Evolutionary conservation across 2,888 invertebrate genomes (phyloP).

Genomic region (Sialis lutaria): DNA sequence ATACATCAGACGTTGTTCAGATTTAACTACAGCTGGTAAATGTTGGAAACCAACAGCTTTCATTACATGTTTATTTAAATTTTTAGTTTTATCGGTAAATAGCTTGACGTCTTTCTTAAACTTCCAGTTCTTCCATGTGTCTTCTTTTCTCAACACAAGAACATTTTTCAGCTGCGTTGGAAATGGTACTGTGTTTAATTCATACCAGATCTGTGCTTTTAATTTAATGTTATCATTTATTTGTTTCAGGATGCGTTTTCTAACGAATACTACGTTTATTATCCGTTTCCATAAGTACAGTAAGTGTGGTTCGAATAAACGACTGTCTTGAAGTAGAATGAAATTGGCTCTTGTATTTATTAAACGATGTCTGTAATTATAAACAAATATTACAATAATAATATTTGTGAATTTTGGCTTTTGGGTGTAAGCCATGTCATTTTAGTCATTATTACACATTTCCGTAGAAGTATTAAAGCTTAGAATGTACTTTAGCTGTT

Average conservation of each 20-base stretch:
- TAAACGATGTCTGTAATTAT: constrained; percentile 37
- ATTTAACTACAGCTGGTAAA: constrained; percentile 40
- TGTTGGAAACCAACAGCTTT: constrained; percentile 49
- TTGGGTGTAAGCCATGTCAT: too few relatives aligned
- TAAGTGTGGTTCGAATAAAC: constrained; percentile 44
- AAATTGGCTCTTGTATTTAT: constrained; percentile 54
- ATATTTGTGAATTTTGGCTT: too few relatives aligned
- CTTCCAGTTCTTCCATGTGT: constrained; percentile 46
- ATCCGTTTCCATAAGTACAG: constrained; percentile 63
- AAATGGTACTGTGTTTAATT: constrained; percentile 55
- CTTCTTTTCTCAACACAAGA: constrained; percentile 41
- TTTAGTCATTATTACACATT: too few relatives aligned
- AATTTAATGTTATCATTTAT: constrained; percentile 4
- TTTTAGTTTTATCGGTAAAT: constrained; percentile 39
- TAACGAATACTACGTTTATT: constrained; percentile 55
- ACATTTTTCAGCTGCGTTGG: constrained; percentile 39
- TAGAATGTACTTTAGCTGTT: background rate
- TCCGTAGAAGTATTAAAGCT: too few relatives aligned
- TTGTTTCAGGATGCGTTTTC: constrained; percentile 17
- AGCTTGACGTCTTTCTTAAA: constrained; percentile 33
- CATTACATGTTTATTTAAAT: constrained; percentile 37
- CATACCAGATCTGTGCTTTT: constrained; percentile 39
- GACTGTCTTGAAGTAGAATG: constrained; percentile 48
- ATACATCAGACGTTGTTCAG: constrained; percentile 8
- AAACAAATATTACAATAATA: background rate